phyloP scores from a whole-genome alignment of 2,113 vertebrate genomes.

The Neoarius graeffei region DNA sequence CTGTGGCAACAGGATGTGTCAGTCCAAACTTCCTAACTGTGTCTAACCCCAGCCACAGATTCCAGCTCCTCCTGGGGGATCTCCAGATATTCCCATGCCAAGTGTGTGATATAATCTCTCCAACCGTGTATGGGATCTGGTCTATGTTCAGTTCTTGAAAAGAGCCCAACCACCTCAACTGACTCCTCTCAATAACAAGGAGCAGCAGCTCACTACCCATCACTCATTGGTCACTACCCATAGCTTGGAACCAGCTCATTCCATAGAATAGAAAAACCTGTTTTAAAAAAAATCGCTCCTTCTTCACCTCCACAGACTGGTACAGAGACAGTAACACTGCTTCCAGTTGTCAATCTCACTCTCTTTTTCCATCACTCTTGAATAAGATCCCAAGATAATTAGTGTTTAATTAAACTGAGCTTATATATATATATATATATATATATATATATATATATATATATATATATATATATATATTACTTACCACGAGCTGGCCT shows the following conservation, averaged over 20 bases:
- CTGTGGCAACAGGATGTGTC: background rate
- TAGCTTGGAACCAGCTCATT: background rate
- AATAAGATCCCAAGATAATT: background rate
- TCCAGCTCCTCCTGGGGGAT: background rate
- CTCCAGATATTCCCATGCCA: background rate
- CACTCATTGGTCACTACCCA: background rate
- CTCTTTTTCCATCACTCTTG: background rate
- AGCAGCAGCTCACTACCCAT: background rate
- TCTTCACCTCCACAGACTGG: background rate
- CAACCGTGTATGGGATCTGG: no score
- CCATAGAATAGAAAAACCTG: background rate
- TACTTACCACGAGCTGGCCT: no score
- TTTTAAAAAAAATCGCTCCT: background rate
- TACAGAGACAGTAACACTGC: background rate
- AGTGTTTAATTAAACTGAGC: background rate
- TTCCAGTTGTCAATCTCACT: background rate
- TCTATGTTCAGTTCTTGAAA: background rate
- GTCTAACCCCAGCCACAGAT: background rate
- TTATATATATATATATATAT: background rate
- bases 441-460: no score
- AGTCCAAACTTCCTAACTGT: background rate
- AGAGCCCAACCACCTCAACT: background rate
- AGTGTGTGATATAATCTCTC: background rate
- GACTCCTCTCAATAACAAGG: background rate
- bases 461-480: no score